A percentile compares a stretch with the other conserved stretches of the same genome.
Conservation (phyloP, 1,140 invertebrate genomes). For the Palaemon carinicauda region DNA sequence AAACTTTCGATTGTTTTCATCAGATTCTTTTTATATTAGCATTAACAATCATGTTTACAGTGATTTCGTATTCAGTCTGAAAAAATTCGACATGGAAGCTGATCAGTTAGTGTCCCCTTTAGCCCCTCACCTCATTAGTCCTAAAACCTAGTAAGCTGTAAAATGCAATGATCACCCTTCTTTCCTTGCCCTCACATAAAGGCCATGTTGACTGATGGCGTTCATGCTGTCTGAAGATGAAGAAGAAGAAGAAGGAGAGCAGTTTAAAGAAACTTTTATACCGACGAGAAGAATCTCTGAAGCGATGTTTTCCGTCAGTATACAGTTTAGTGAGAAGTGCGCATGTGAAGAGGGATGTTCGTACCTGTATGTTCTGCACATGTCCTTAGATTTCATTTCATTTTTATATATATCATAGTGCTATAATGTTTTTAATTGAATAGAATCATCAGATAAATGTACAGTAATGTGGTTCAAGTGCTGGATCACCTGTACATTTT, state of each 20-base stretch:
- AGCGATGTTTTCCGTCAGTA: conserved; percentile 6
- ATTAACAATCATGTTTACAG: not conserved
- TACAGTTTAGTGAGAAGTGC: not conserved
- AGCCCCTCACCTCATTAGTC: conserved; percentile 12
- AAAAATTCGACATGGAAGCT: not conserved
- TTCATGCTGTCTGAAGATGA: not conserved
- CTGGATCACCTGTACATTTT: too few relatives aligned
- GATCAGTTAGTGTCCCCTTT: conserved; percentile 1
- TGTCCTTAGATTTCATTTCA: not conserved
- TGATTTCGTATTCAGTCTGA: not conserved
- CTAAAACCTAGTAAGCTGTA: not conserved
- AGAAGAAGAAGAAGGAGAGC: not conserved
- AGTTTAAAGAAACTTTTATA: not conserved
- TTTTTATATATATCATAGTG: not conserved
- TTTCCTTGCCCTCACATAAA: not conserved
- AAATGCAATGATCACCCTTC: conserved; percentile 1
- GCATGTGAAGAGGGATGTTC: not conserved
- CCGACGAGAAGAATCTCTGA: conserved; percentile 10
- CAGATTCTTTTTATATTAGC: not conserved
- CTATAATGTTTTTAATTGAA: too few relatives aligned
- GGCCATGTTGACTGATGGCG: not conserved
- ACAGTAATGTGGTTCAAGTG: too few relatives aligned
- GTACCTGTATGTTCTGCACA: conserved; percentile 20
- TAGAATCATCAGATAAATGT: too few relatives aligned
- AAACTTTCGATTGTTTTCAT: not conserved